phyloP scores from a whole-genome alignment of 2,797 vertebrate species.

The Alosa sapidissima region DNA sequence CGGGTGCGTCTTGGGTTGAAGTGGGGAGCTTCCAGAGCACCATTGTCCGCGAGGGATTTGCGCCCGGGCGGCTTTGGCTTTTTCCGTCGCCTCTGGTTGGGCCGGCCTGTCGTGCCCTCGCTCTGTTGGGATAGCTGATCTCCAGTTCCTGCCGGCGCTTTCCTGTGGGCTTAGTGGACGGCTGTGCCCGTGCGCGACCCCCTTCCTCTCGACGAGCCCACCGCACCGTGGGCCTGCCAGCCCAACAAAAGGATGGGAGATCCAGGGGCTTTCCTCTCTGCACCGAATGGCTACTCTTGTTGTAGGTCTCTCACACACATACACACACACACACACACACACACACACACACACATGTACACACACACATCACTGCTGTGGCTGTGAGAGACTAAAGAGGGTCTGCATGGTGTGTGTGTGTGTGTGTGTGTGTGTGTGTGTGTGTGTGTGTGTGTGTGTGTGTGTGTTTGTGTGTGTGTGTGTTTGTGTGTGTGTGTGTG shows the following conservation, averaged over 20 bases:
- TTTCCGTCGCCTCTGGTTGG: not conserved
- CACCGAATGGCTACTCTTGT: conserved; percentile 28
- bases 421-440: conserved; percentile 24
- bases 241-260: conserved; percentile 46
- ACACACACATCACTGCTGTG: not conserved
- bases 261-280: conserved; percentile 35
- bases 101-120: conserved; percentile 17
- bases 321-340: not conserved
- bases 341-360: not conserved
- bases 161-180: conserved; percentile 50
- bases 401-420: not conserved
- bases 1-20: conserved; percentile 8
- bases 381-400: not conserved
- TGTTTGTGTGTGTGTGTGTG: conserved; percentile 8
- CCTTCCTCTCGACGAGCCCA: conserved; percentile 37
- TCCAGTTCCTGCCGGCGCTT: conserved; percentile 47
- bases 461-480: not conserved
- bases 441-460: conserved; percentile 10
- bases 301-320: not conserved
- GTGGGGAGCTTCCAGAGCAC: not conserved
- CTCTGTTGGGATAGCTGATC: conserved; percentile 54
- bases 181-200: conserved; percentile 21
- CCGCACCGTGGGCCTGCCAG: conserved; percentile 29
- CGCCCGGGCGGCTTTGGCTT: not conserved
- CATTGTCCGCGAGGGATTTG: conserved; percentile 53